Conservation (phyloP, 2,113 vertebrate genomes). For the Cavia porcellus region DNA sequence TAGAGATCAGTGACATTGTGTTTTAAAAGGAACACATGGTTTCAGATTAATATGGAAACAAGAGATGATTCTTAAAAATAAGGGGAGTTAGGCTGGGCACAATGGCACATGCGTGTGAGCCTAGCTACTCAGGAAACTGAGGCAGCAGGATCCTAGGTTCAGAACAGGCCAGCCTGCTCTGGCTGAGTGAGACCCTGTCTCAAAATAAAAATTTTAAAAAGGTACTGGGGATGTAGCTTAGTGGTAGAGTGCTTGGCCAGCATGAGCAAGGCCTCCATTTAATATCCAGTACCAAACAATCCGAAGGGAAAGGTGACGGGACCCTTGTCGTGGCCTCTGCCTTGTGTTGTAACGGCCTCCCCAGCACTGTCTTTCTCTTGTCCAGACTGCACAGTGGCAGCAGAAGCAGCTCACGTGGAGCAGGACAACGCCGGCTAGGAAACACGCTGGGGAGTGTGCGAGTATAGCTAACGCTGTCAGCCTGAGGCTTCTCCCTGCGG, state of each 20-base stretch:
- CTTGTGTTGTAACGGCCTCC: not conserved
- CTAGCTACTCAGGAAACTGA: not conserved
- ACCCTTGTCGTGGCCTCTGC: not conserved
- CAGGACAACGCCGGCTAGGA: not conserved
- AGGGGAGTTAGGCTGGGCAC: not conserved
- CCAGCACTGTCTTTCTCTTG: not conserved
- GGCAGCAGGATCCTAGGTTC: not conserved
- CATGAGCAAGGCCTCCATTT: not conserved
- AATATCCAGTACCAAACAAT: not conserved
- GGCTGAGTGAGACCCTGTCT: not conserved
- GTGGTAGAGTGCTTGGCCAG: not conserved
- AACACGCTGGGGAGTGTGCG: rapidly evolving
- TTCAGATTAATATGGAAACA: not conserved
- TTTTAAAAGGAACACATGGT: not conserved
- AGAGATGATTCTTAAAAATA: not conserved
- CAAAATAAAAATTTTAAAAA: not conserved
- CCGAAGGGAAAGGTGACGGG: not conserved
- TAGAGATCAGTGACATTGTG: not conserved
- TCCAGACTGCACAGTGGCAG: not conserved
- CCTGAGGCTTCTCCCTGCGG: not conserved
- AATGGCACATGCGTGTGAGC: not conserved
- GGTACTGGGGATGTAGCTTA: not conserved
- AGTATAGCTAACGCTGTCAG: not conserved
- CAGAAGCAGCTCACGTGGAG: not conserved
- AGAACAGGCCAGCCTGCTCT: not conserved